Evolutionary conservation across 2,113 vertebrate species (phyloP), one percentile per base, ranked within the genome.

Genomic region (Chionomys nivalis): DNA sequence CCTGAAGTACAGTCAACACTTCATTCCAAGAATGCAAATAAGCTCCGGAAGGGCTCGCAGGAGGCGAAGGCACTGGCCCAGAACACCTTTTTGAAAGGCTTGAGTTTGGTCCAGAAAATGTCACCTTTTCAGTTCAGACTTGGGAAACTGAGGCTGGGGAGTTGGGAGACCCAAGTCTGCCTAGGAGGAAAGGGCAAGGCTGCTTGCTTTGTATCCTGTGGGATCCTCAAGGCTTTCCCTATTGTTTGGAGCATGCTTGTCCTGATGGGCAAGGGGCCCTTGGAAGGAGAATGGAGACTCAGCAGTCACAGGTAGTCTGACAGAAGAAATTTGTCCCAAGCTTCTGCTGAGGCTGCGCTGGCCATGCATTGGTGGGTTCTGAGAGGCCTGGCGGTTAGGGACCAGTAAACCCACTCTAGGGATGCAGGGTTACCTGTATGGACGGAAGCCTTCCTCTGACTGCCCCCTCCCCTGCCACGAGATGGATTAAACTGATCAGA

Each of bases 11-110:
- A 89, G 82, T 86, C 95, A 81, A 96, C 98, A 96, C 14, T 95
- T 96, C 88, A 87, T 92, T 98, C 95, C 95, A 97, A 77, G 2
- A 1, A 91, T 93, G 81, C 92, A 97, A 89, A 97, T 94, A 78
- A 96, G 12, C n/a, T 87, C 95, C 93, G 1, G 7, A 66, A 94
- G 85, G 55, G 93, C 96, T 93, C 58, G 68, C 10, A 95, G 97
- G 96, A 65, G 24, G 73, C 72, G 26, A 68, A 36, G 21, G 31
- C 28, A 66, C 68, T 5, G 91, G 49, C 95, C 93, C 31, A 5
- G 26, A 91, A 36, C 42, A 76, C 5, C 79, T 21, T 68, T 31
- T 39, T 16, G 47, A 82, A 39, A 85, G 79, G 24, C 58, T 65
- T 36, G 61, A 42, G 65, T 31, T 33, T 26, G 68, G 49, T 72